Evolutionary conservation across 2,888 invertebrate genomes (phyloP), one percentile per base, ranked within the genome.

Genomic region (Pristionchus arcanus): DNA sequence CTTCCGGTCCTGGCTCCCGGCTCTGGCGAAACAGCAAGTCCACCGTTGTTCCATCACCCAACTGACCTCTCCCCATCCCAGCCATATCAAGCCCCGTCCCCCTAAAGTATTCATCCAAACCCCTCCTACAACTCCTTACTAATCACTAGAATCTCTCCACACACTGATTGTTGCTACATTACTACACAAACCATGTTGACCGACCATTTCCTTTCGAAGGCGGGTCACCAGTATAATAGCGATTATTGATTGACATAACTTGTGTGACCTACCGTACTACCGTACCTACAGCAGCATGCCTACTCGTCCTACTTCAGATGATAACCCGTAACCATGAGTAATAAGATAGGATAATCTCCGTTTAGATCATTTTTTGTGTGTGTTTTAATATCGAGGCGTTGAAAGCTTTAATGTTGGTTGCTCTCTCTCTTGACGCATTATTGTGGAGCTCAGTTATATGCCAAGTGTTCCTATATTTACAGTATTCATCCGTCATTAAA

Each of bases 101-200:
- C 49, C 15, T 42, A 25, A 15, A 53, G 15, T 53, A 9, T 53
- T 19, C 53, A 59, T 59, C 34, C 34, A 53, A 49, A 49, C 42
- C 9, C 25, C 21, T n/a, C 28, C 34, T 49, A 34, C n/a, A 25
- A 55, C 83, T 28, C 59, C 31, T 16, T 34, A n/a, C 34, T 53
- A 49, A 16, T 31, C 19, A 55, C 37, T 59, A 34, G 59, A 85
- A 59, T 55, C 84, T 85, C 84, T 59, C 31, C 34, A 31, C 19
- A 53, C 3, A n/a, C n/a, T n/a, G n/a, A n/a, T 28, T 31, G 31
- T 9, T 34, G 2, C 42, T 3, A 11, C 28, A 49, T 53, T 85
- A n/a, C 84, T 85, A 85, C 84, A 59, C 84, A 59, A 55, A 59
- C 49, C 34, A 34, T 85, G 21, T 85, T 55, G 83, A 83, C 31